Base-by-base conservation (phyloP, 2,113 vertebrate genomes). In the Cairina moschata region DNA sequence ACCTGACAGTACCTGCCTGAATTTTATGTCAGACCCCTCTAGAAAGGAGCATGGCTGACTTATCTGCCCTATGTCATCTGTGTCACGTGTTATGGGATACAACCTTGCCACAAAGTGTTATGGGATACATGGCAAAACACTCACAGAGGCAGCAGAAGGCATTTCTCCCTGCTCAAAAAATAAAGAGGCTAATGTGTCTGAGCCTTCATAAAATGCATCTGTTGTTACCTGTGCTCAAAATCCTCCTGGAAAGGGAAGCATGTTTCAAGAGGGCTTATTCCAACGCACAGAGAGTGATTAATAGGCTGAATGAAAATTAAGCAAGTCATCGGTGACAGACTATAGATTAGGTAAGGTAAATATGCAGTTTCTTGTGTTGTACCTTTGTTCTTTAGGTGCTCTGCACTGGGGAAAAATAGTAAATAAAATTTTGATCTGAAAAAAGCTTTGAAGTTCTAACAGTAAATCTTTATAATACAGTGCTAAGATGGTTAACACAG, bases 141-240 rank as follows among this genome's bases (percentile, higher is more conserved):
- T 91, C 48, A 44, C 42, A 56, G 2, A 76, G 86, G 69, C 91
- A 96, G 83, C 62, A 92, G 95, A 95, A 89, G 91, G 72, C 81
- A 31, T 82, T 92, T 48, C 10, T 84, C 29, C 6, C 13, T 86
- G 38, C 38, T 69, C 38, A n/a, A 81, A 55, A 42, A 75, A 50
- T 26, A 60, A 77, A 67, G 32, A 12, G 20, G 86, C 1, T 82
- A 84, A 50, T n/a, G 5, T 40, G 4, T 56, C 25, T 48, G 17
- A 26, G 14, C 7, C 42, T 92, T 93, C 68, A 82, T 65, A 91
- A 86, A 87, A 26, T 34, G 6, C 12, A 66, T 81, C 42, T 56
- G 9, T 52, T 92, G 25, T 2, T 63, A 56, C 6, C 5, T 3
- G 0, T 69, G 21, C 10, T 38, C 65, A 79, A 87, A 89, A 42